Conservation (phyloP, 2,888 invertebrate species). For the Empis livida region DNA sequence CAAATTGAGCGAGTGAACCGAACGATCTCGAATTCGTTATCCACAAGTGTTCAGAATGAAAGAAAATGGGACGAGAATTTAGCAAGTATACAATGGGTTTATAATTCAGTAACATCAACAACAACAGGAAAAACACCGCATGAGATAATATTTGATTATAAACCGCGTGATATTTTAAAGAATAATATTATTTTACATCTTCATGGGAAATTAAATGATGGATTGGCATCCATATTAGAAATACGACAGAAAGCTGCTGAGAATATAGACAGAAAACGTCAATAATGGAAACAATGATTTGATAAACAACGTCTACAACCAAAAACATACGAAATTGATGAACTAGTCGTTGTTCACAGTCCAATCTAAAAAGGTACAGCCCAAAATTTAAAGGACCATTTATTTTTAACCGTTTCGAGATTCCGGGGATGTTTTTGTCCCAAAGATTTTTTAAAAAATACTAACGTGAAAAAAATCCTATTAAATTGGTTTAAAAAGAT, state of each 20-base stretch:
- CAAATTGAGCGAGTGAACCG: conserved; percentile 13
- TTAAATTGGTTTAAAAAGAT: too few relatives aligned
- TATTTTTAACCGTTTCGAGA: too few relatives aligned
- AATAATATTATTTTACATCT: background rate
- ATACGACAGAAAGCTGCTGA: background rate
- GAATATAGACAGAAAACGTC: background rate
- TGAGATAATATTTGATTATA: conserved; percentile 13
- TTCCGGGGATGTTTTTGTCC: too few relatives aligned
- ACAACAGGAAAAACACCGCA: conserved; percentile 11
- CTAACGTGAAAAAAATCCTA: too few relatives aligned
- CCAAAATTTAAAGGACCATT: conserved; percentile 13
- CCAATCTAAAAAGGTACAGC: conserved; percentile 11
- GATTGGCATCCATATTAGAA: background rate
- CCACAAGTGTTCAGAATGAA: conserved; percentile 7
- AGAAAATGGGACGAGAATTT: conserved; percentile 10
- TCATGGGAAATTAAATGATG: background rate
- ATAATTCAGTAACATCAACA: conserved; percentile 9
- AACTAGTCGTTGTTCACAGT: conserved; percentile 1
- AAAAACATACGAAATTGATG: background rate
- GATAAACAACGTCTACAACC: background rate
- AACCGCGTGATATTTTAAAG: background rate
- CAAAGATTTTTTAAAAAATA: too few relatives aligned
- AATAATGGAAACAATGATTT: conserved; percentile 1
- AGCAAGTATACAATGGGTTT: conserved; percentile 11
- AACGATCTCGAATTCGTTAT: conserved; percentile 13